A percentile compares a stretch with the other conserved stretches of the same genome.
These are phyloP conservation scores for Drosophila rubida DNA, from an alignment of 2,888 invertebrate species.

Conservation along the genomic window DNA sequence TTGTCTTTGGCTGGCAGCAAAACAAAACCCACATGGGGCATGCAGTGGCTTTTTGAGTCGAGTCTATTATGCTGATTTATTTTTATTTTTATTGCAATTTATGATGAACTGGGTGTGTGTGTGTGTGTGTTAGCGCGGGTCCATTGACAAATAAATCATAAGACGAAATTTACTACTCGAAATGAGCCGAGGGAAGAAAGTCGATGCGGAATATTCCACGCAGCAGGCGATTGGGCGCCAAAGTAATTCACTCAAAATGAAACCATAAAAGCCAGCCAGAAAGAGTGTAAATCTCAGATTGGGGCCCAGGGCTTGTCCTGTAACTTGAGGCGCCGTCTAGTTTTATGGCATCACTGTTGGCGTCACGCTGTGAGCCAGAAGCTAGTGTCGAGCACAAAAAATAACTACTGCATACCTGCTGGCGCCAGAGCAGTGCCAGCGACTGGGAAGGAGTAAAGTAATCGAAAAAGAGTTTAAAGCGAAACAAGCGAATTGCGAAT, in stretches of 20 bases:
- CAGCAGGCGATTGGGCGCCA: constrained; percentile 65
- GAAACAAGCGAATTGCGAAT: not conserved
- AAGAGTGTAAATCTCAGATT: constrained; percentile 1
- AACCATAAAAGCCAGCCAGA: constrained; percentile 48
- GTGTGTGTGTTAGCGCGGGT: constrained; percentile 22
- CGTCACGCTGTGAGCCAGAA: constrained; percentile 24
- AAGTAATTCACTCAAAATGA: constrained; percentile 60
- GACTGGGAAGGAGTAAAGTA: not conserved
- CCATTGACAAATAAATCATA: constrained; percentile 69
- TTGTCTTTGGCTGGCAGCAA: not conserved
- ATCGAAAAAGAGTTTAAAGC: not conserved
- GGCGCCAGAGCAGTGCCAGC: constrained; percentile 60
- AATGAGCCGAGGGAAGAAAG: constrained; percentile 6
- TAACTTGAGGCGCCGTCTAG: constrained; percentile 45
- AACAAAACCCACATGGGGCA: constrained; percentile 22
- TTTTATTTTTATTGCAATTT: constrained; percentile 76
- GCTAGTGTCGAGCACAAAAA: constrained; percentile 12
- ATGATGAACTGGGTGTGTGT: constrained; percentile 45
- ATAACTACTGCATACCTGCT: constrained; percentile 65
- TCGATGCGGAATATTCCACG: constrained; percentile 22
- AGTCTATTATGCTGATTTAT: constrained; percentile 81
- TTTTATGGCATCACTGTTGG: constrained; percentile 25
- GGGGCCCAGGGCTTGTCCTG: constrained; percentile 11
- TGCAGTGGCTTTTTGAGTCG: constrained; percentile 24
- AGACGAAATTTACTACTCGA: constrained; percentile 32